A percentile compares a stretch with the other conserved stretches of the same genome.
Conservation (phyloP, 2,797 vertebrate species). For the Florisuga fusca region DNA sequence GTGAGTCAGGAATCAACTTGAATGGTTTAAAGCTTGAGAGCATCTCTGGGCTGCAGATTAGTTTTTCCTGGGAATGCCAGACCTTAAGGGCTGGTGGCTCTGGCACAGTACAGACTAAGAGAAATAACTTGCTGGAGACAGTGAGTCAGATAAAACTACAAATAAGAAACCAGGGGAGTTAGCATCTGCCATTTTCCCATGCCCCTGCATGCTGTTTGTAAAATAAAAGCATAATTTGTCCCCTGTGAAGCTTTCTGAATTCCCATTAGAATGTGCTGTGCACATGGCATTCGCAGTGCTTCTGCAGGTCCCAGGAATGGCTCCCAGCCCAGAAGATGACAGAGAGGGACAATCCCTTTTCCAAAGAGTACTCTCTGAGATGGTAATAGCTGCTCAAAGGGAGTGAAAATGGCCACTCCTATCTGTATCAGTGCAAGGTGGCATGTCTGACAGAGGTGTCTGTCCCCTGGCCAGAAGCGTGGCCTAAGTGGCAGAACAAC, state of each 20-base stretch:
- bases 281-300: accelerated
- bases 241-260: background rate
- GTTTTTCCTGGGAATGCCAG: background rate
- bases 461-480: background rate
- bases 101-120: background rate
- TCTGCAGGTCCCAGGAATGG: background rate
- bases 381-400: background rate
- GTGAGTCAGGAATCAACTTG: background rate
- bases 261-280: background rate
- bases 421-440: background rate
- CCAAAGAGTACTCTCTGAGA: background rate
- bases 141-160: background rate
- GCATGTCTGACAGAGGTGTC: background rate
- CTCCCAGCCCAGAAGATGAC: background rate
- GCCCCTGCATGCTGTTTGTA: background rate
- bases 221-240: background rate
- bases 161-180: background rate
- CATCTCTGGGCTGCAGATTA: background rate
- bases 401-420: background rate
- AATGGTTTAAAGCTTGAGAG: background rate
- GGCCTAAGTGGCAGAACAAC: accelerated
- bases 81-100: background rate
- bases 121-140: background rate
- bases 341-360: background rate
- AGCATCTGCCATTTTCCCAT: background rate